Conservation (phyloP, 2,888 invertebrate species). For the Plagodis pulveraria region DNA sequence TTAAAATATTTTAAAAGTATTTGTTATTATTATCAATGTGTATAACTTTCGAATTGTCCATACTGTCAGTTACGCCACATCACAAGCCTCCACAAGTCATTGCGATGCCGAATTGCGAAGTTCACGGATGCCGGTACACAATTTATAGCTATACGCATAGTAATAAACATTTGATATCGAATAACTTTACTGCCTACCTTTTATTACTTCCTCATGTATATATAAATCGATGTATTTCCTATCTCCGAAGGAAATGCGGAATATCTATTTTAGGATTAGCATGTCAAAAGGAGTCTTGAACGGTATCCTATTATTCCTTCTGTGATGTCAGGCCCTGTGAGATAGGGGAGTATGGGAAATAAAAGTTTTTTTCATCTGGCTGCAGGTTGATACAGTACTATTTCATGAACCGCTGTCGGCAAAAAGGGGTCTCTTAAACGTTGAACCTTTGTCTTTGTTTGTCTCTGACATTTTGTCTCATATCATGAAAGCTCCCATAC, state of each 20-base stretch:
- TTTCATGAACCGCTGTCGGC: no score
- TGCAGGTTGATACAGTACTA: no score
- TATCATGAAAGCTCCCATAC: no score
- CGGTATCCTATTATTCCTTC: neutral
- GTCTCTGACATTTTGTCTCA: no score
- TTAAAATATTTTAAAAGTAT: no score
- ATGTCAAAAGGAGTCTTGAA: conserved; percentile 18
- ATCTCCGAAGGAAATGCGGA: conserved; percentile 22
- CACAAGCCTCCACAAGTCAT: conserved; percentile 14
- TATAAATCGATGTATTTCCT: conserved; percentile 27
- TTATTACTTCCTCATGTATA: conserved; percentile 44
- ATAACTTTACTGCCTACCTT: conserved; percentile 47
- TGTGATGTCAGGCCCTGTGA: no score
- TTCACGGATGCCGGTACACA: conserved; percentile 26
- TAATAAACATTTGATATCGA: conserved; percentile 45
- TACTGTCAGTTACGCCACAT: neutral
- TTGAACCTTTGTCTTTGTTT: no score
- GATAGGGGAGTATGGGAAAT: no score
- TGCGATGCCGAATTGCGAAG: conserved; percentile 20
- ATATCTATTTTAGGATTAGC: conserved; percentile 14
- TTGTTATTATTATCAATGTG: no score
- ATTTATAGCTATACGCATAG: conserved; percentile 27
- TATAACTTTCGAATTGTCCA: neutral
- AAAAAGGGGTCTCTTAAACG: no score
- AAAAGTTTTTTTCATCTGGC: no score